These are phyloP conservation scores for Sclerurus mexicanus DNA, from an alignment of 2,113 vertebrate genomes.

Conservation along the genomic window DNA sequence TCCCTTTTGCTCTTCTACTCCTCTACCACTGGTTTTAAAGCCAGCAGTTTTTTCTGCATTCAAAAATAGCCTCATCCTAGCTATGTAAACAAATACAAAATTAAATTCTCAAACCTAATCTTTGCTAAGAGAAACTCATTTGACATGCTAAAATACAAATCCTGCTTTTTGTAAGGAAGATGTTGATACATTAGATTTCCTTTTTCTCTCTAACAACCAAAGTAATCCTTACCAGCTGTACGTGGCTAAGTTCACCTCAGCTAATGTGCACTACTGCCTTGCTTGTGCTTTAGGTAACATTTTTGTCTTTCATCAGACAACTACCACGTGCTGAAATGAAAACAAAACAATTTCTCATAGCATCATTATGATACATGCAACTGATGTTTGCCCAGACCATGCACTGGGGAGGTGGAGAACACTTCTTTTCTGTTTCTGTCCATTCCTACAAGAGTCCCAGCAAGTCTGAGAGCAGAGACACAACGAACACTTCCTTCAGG, in stretches of 20 bases:
- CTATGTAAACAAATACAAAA: background rate
- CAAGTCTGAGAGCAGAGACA: background rate
- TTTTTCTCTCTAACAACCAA: background rate
- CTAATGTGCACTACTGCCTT: background rate
- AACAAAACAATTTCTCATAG: background rate
- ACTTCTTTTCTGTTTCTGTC: background rate
- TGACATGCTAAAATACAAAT: background rate
- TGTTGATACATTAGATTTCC: background rate
- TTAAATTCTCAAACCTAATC: background rate
- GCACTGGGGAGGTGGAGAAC: background rate
- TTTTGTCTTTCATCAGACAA: background rate
- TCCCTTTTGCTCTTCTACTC: background rate
- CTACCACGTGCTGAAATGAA: background rate
- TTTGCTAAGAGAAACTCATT: background rate
- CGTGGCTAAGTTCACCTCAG: background rate
- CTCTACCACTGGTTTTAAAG: background rate
- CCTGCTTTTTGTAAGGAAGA: background rate
- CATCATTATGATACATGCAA: background rate
- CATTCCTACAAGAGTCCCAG: background rate
- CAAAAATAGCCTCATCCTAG: background rate
- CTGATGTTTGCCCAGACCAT: background rate
- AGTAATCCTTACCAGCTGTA: background rate
- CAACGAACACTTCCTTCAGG: background rate
- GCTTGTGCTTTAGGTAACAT: background rate
- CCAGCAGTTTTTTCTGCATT: background rate